Evolutionary conservation across 2,113 vertebrate genomes (phyloP), one percentile per base, ranked within the genome.

Genomic region (Mirza zaza): DNA sequence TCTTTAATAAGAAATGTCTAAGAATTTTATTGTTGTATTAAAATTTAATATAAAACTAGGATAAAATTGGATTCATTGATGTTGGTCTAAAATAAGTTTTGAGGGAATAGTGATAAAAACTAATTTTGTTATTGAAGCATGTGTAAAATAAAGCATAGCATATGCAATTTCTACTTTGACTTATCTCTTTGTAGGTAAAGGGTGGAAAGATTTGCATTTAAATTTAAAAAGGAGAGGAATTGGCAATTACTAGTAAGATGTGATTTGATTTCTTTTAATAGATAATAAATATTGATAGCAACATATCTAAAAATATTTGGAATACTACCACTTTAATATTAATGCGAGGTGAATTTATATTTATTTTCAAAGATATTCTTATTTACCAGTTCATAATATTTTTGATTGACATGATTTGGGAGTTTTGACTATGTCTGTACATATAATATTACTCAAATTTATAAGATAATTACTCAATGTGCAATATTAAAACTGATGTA

Each of bases 201-300:
- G 91, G 77, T 97, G 91, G 97, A 97, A 97, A 90, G 98, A 98
- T 98, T 98, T 98, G 91, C 97, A 98, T 98, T 98, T 98, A 98
- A 98, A 98, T 98, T 97, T 98, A 97, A 98, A 97, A 97, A 97
- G 95, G 94, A 97, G 87, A 98, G 96, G 86, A 98, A 98, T 82
- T 98, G 96, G 84, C 92, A 98, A 98, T 98, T 98, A 93, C 93
- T 71, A 96, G 96, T 92, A 68, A 96, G 70, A 92, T 23, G 48
- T 93, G 96, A 98, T 97, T 96, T 97, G 81, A 85, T 98, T 98
- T 97, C 89, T 97, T 97, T 97, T 97, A 98, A 97, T 92, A 87
- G 80, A 76, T 98, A 98, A 97, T 98, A 98, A 98, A 98, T 98
- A 98, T 95, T 98, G 93, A 98, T 98, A 98, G 96, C 90, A 97